A percentile compares a stretch with the other conserved stretches of the same genome.
These are phyloP conservation scores for Xenopus tropicalis DNA, from an alignment of 2,113 vertebrate species.

Conservation along the genomic window DNA sequence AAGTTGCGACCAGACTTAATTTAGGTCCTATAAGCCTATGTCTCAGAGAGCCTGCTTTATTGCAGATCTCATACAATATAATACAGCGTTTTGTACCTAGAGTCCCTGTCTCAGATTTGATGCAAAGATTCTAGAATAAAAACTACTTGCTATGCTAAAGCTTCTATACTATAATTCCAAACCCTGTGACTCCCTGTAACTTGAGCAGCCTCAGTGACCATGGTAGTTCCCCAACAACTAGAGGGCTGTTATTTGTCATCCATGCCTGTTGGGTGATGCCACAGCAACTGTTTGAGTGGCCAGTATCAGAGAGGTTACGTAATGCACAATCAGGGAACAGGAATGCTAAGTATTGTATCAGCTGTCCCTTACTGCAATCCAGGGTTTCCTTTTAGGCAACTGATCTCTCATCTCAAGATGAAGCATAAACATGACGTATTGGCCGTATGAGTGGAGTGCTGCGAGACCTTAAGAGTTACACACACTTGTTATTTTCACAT, in stretches of 20 bases:
- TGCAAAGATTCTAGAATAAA: no score
- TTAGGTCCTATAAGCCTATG: no score
- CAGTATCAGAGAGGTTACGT: conserved; percentile 54
- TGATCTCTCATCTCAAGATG: conserved; percentile 59
- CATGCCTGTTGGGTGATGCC: conserved; percentile 25
- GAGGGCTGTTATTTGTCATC: background rate
- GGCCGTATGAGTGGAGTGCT: background rate
- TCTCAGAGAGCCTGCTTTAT: no score
- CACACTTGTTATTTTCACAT: background rate
- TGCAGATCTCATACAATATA: no score
- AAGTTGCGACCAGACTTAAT: no score
- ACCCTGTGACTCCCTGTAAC: no score
- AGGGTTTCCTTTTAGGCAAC: conserved; percentile 67
- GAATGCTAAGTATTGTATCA: conserved; percentile 66
- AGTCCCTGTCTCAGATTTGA: no score
- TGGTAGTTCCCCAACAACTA: background rate
- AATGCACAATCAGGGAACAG: conserved; percentile 53
- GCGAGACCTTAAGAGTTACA: background rate
- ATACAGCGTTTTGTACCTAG: no score
- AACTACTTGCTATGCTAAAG: no score
- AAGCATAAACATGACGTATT: conserved; percentile 55
- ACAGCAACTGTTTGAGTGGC: conserved; percentile 41
- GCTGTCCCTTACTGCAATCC: conserved; percentile 62
- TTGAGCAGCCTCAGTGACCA: background rate
- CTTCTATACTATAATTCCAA: no score